phyloP scores from a whole-genome alignment of 2,113 vertebrate genomes.

The Bujurquina vittata region DNA sequence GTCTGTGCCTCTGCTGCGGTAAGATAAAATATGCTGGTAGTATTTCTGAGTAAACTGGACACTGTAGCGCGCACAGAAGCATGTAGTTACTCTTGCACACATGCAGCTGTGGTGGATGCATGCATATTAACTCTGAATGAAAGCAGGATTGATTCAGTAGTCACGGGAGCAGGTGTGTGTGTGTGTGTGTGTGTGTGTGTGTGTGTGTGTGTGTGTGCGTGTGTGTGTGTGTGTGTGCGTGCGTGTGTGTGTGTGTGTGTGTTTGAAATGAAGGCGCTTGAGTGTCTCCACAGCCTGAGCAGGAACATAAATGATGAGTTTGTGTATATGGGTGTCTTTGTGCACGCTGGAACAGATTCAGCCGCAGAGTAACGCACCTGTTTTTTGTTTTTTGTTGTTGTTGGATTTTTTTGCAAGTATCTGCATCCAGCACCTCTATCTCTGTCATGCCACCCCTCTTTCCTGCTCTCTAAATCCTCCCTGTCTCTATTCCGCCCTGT shows the following conservation, averaged over 20 bases:
- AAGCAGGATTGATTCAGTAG: slow-evolving; percentile 25
- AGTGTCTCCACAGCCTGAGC: neutral
- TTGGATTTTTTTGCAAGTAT: neutral
- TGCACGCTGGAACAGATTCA: slow-evolving; percentile 34
- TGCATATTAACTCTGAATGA: slow-evolving; percentile 12
- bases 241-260: slow-evolving; percentile 25
- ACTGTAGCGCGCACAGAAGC: slow-evolving; percentile 16
- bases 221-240: slow-evolving; percentile 31
- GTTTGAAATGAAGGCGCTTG: slow-evolving; percentile 13
- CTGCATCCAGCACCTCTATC: slow-evolving; percentile 43
- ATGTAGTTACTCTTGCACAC: slow-evolving; percentile 19
- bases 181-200: slow-evolving; percentile 31
- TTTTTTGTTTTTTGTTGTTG: neutral
- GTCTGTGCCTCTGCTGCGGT: slow-evolving; percentile 54
- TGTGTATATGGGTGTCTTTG: slow-evolving; percentile 23
- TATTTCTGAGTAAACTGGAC: slow-evolving; percentile 8
- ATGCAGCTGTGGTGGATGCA: slow-evolving; percentile 20
- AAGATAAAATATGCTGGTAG: slow-evolving; percentile 53
- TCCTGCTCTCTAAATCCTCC: slow-evolving; percentile 22
- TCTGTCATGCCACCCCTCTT: slow-evolving; percentile 38
- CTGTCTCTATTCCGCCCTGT: slow-evolving; percentile 48
- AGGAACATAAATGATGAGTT: slow-evolving; percentile 19
- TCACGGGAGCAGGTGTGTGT: slow-evolving; percentile 42
- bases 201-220: slow-evolving; percentile 35
- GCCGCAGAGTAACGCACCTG: slow-evolving; percentile 19